A percentile compares a stretch with the other conserved stretches of the same genome.
Evolutionary conservation across 2,113 vertebrate species (phyloP).

Genomic region (Nematolebias whitei): DNA sequence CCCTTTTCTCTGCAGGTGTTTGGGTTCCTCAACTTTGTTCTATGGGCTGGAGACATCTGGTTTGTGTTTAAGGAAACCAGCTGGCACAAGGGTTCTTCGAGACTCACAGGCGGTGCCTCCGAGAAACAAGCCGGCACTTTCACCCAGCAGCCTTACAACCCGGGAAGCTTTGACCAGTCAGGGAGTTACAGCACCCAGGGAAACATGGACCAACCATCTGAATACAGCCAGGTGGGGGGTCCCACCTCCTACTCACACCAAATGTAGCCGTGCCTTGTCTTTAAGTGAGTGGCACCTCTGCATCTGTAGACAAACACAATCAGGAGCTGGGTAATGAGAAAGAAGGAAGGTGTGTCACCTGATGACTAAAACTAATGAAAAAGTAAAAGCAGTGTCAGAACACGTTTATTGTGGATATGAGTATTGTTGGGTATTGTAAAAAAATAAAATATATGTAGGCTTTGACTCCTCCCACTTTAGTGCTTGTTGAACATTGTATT

Average conservation of each 20-base stretch:
- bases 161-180: conserved; percentile 87
- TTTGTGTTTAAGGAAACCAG: conserved; percentile 98
- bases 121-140: conserved; percentile 88
- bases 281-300: conserved; percentile 10
- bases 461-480: conserved; percentile 73
- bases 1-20: conserved; percentile 82
- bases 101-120: conserved; percentile 79
- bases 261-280: conserved; percentile 78
- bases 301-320: conserved; percentile 61
- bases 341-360: conserved; percentile 19
- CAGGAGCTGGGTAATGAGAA: conserved; percentile 14
- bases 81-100: conserved; percentile 91
- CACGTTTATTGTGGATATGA: conserved; percentile 66
- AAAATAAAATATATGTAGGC: conserved; percentile 66
- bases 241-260: conserved; percentile 90
- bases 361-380: conserved; percentile 19
- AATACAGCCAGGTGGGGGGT: conserved; percentile 87
- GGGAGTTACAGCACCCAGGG: conserved; percentile 84
- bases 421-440: conserved; percentile 77
- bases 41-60: conserved; percentile 99
- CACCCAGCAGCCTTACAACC: conserved; percentile 84
- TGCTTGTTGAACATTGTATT: conserved; percentile 70
- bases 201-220: conserved; percentile 76
- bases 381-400: conserved; percentile 23
- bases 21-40: conserved; percentile 97